Evolutionary conservation across 2,113 vertebrate genomes (phyloP).

Genomic region (Coptodon rendalli): DNA sequence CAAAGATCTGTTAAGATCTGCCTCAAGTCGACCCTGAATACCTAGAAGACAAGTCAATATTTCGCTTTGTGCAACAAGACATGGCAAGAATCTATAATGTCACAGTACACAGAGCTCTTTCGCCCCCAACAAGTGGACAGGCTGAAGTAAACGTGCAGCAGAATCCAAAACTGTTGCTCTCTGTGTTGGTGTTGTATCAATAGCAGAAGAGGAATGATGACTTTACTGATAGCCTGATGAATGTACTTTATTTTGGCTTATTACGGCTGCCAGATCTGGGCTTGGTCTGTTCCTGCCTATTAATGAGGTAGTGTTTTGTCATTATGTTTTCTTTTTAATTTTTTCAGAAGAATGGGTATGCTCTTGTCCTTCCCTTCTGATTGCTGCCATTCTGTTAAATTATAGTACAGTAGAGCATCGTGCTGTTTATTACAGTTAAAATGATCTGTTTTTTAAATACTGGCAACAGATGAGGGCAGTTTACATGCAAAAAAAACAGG

Average conservation of each 20-base stretch:
- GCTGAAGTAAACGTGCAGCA: background rate
- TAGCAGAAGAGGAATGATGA: background rate
- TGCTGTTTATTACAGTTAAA: background rate
- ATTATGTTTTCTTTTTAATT: background rate
- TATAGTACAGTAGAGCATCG: background rate
- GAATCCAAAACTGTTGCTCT: background rate
- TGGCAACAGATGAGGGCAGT: slow-evolving; percentile 3
- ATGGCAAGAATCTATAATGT: background rate
- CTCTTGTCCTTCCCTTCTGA: background rate
- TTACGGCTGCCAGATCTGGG: background rate
- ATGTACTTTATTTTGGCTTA: background rate
- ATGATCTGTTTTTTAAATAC: background rate
- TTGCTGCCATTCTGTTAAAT: background rate
- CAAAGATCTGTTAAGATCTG: background rate
- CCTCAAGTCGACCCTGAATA: background rate
- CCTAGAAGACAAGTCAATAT: background rate
- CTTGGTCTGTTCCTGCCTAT: background rate
- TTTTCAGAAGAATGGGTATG: background rate
- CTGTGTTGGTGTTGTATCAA: background rate
- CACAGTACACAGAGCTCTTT: background rate
- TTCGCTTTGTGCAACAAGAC: background rate
- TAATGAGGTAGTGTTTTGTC: background rate
- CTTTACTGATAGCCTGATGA: background rate
- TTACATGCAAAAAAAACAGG: background rate
- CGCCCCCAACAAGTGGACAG: background rate